Conservation (phyloP, 1,140 invertebrate genomes). For the Nasonia giraulti region DNA sequence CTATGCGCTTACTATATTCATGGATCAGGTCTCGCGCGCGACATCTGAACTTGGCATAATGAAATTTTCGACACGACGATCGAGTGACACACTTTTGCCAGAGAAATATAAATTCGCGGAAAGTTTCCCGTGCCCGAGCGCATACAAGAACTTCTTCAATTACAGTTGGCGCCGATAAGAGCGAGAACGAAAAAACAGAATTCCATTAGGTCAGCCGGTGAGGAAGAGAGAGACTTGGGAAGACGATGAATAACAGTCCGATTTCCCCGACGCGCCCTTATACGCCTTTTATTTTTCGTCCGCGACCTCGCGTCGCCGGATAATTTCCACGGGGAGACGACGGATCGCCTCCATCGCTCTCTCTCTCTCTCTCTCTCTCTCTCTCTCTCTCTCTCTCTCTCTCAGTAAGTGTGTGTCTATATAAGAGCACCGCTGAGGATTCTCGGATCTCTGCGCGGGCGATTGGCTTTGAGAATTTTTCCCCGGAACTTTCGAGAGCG, state of each 20-base stretch:
- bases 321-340: slow-evolving; percentile 46
- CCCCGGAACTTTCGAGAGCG: background rate
- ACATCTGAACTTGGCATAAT: background rate
- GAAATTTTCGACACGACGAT: slow-evolving; percentile 5
- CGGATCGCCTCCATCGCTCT: background rate
- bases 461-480: slow-evolving; percentile 6
- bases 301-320: background rate
- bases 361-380: too few species aligned
- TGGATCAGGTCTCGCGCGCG: background rate
- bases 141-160: slow-evolving; percentile 42
- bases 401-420: too few species aligned
- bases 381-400: too few species aligned
- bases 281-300: slow-evolving; percentile 21
- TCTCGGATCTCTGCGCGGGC: background rate
- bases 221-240: too few species aligned
- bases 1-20: background rate
- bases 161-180: slow-evolving; percentile 43
- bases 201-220: slow-evolving; percentile 46
- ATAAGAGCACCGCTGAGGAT: slow-evolving; percentile 26
- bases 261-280: slow-evolving; percentile 34
- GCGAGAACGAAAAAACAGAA: slow-evolving; percentile 9
- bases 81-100: background rate
- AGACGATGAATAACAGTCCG: slow-evolving; percentile 30
- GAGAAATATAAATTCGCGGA: background rate
- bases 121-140: slow-evolving; percentile 14